Evolutionary conservation across 2,113 vertebrate species (phyloP), one percentile per base, ranked within the genome.

Genomic region (Pionites leucogaster): DNA sequence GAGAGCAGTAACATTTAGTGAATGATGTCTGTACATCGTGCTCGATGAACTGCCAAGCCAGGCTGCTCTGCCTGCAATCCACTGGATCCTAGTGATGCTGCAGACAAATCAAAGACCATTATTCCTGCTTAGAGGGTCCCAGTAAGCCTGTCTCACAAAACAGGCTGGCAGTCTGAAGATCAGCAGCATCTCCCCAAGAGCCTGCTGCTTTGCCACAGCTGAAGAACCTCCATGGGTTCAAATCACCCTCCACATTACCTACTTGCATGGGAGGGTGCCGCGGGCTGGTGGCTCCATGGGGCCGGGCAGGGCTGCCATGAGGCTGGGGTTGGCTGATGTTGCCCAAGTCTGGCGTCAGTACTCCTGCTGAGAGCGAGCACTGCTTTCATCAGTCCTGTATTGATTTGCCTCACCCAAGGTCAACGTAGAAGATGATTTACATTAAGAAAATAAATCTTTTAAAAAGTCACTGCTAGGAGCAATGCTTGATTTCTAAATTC

Each of bases 401-500:
- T 91, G 94, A 95, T 90, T 91, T 67, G 44, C 37, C 62, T 97
- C 81, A 65, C 75, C 65, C 90, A 29, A 95, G 86, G 92, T 94
- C 90, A 96, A 79, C 42, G 88, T 96, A 87, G 92, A 90, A 95
- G 91, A 92, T 71, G 72, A 95, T 82, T 97, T 95, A 96, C 93
- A 93, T 93, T 78, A 97, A 94, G 95, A 96, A 88, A 94, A 96
- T 92, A 88, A 70, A 92, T 86, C 93, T 95, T 92, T 89, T 65
- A 29, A 81, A 46, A 86, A 90, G 67, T 86, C 35, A 15, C 55
- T 72, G 55, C 93, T 95, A 76, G 39, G 53, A 96, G 75, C 88
- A 86, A 85, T 69, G 44, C 33, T 88, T 86, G 63, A 67, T 79
- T 97, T 97, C 93, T 95, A 96, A 97, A 96, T 97, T 94, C 95